phyloP scores from a whole-genome alignment of 2,113 vertebrate genomes.

The Hydrolagus affinis region DNA sequence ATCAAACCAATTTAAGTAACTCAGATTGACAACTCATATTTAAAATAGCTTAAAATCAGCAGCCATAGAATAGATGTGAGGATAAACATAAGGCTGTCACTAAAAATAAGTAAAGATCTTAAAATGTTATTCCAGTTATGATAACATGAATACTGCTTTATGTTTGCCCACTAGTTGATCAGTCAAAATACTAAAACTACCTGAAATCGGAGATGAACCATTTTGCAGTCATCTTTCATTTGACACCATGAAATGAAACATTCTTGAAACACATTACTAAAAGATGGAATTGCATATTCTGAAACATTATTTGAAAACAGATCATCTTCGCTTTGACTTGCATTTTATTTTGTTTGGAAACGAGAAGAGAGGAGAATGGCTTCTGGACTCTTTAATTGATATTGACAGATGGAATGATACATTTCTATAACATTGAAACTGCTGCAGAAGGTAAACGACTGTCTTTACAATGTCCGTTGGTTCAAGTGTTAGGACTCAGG shows the following conservation, averaged over 20 bases:
- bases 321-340: too few species aligned
- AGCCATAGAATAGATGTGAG: neutral
- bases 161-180: neutral
- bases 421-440: neutral
- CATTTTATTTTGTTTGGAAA: neutral
- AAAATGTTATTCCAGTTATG: neutral
- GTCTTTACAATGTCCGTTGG: too few species aligned
- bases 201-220: neutral
- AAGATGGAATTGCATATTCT: neutral
- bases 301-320: neutral
- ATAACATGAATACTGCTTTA: neutral
- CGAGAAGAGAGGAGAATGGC: too few species aligned
- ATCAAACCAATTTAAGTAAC: constrained; percentile 18
- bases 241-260: neutral
- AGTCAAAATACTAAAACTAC: neutral
- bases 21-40: constrained; percentile 4
- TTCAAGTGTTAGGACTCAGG: too few species aligned
- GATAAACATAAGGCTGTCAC: neutral
- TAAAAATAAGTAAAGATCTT: constrained; percentile 9
- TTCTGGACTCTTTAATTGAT: neutral
- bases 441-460: too few species aligned
- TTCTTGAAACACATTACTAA: neutral
- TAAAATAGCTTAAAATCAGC: neutral
- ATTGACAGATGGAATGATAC: too few species aligned
- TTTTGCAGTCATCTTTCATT: neutral